Evolutionary conservation across 2,113 vertebrate genomes (phyloP), one percentile per base, ranked within the genome.

Genomic region (Chaetops frenatus): DNA sequence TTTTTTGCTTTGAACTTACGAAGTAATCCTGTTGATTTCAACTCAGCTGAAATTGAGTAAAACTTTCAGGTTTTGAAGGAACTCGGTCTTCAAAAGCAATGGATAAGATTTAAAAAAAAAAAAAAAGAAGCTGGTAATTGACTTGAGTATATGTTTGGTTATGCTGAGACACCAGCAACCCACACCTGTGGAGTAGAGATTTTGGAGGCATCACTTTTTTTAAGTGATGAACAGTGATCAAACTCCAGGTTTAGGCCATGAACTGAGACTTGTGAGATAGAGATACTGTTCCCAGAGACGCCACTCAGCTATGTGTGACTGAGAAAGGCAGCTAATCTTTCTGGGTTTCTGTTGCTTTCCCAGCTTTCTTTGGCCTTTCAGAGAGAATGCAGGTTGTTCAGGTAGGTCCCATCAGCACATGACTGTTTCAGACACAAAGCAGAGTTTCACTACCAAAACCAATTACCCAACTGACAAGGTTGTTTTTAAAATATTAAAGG

Each of bases 321-420:
- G 54, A 64, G 58, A 81, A 72, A 84, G 15, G 14, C 31, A 74
- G 15, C 0, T 44, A 47, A 57, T 29, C 6, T 62, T 61, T 57
- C 18, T 33, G 18, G 20, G 4, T 50, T 85, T 88, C 56, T 79
- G 47, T 33, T 74, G 56, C n/a, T 15, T 57, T 82, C 12, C 9
- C 16, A 33, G 27, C 2, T 82, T 65, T 44, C 21, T 53, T 44
- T 56, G 42, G n/a, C 12, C 8, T 21, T 42, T 47, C 24, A 87
- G 16, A 77, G 9, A 50, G 2, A 24, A 35, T 72, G 38, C 28
- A 66, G 71, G 15, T 23, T 66, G n/a, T 48, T 83, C 8, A 36
- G 50, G 44, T 27, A 71, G 12, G 31, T 58, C 24, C 38, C 10
- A 28, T 38, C 16, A 29, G 20, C 18, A n/a, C 0, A 0, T 3